Evolutionary conservation across 2,113 vertebrate genomes (phyloP), one percentile per base, ranked within the genome.

Genomic region (Eupsittula cactorum): DNA sequence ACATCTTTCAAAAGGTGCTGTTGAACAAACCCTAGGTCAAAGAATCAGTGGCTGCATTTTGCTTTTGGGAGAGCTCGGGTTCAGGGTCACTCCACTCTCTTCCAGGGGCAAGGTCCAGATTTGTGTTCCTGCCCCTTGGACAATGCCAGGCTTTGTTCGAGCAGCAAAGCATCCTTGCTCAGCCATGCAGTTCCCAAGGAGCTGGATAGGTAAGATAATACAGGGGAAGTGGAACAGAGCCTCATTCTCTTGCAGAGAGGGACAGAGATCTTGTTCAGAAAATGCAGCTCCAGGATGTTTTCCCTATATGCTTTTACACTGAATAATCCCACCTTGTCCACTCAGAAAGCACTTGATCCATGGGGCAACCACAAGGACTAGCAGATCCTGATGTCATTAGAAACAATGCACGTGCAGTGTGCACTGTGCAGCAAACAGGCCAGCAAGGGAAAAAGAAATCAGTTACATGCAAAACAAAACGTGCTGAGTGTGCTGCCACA

Each of bases 1-100:
- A 87, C 78, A n/a, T 29, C 50, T 41, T 79, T 65, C 75, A 59
- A 77, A 82, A 62, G 83, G 94, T 94, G 94, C 95, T 93, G 90
- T 74, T 65, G 95, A 95, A 88, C 96, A 96, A 97, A 98, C 92
- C 96, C 93, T 92, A 96, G 95, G 98, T 97, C 97, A 97, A 95
- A 97, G 97, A 97, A 97, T 97, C 64, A 1, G 57, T 77, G 79
- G 77, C 70, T 74, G 74, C 83, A 63, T 93, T 92, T 89, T 49
- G 70, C 88, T 93, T 93, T 92, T 69, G 42, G 81, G 78, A 78
- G 37, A 95, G 70, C 81, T 68, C 1, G 4, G 47, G 91, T 87
- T 96, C 91, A 97, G 92, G 95, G 95, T 96, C 95, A 96, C 46
- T 82, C 91, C 6, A 19, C 86, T 89, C 83, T 89, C 86, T 95